Evolutionary conservation across 2,888 invertebrate genomes (phyloP), one percentile per base, ranked within the genome.

Genomic region (Drosophila pseudotalamancana): DNA sequence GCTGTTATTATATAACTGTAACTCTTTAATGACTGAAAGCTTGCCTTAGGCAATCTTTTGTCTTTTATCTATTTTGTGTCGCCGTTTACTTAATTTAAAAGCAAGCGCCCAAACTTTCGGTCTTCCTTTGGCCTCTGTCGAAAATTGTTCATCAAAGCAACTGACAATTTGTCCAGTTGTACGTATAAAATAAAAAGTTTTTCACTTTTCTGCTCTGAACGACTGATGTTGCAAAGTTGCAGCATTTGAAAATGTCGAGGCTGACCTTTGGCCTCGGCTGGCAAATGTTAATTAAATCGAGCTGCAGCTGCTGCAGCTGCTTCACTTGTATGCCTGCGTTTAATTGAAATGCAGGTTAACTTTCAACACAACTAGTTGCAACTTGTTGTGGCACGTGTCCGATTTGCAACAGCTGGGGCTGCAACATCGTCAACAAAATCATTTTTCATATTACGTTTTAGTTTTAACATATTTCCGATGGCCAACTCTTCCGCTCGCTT

Each of bases 281-380:
- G 25, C 18, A 43, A 74, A 55, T 56, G 51, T 63, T 75, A 70
- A 72, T 72, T 71, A 45, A 72, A 72, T 75, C 49, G 40, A 55
- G 35, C 6, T 59, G 45, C 29, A 54, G 75, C 23, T 56, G 75
- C 23, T 56, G 61, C 34, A 27, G 32, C 35, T 49, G 46, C 21
- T 54, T 54, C 56, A 56, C 56, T 71, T 74, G 49, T 61, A 50
- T 31, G 75, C 54, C 62, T 70, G 75, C 54, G 37, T 31, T 43
- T 72, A 56, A 60, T 63, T 63, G 51, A 63, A 75, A 71, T 59
- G 19, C 51, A 63, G 54, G 51, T 63, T 46, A 46, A 11, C 37
- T 40, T 1, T 4, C 45, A 6, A 8, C 18, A 16, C 42, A 42
- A 18, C 16, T 23, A 27, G 18, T 4, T 18, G 19, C 9, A 14